A percentile compares a stretch with the other conserved stretches of the same genome.
Conservation (phyloP, 2,113 vertebrate genomes). For the Leptobrachium leishanense region DNA sequence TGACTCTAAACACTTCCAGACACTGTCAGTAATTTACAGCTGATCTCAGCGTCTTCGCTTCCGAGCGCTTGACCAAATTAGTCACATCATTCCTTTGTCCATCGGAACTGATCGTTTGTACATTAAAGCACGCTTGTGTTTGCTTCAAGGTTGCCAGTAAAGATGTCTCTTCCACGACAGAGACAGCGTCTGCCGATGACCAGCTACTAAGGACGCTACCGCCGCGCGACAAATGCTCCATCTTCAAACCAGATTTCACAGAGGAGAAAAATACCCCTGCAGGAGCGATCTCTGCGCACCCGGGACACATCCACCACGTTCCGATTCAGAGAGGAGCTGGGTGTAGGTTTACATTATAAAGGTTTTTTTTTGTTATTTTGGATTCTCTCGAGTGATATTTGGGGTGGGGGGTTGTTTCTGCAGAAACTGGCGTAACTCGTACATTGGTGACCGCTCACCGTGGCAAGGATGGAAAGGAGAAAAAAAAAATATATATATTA, state of each 20-base stretch:
- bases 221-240: slow-evolving; percentile 26
- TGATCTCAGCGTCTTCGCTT: slow-evolving; percentile 16
- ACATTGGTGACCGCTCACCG: too few relatives aligned
- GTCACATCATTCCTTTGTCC: slow-evolving; percentile 19
- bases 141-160: slow-evolving; percentile 22
- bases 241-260: background rate
- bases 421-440: too few relatives aligned
- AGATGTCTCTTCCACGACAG: slow-evolving; percentile 25
- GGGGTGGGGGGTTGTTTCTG: too few relatives aligned
- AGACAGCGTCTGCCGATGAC: slow-evolving; percentile 25
- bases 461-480: too few relatives aligned
- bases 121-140: slow-evolving; percentile 20
- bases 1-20: slow-evolving; percentile 42
- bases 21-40: background rate
- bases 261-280: background rate
- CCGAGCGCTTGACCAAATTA: slow-evolving; percentile 13
- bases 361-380: too few relatives aligned
- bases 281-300: slow-evolving; percentile 26
- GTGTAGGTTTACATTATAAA: background rate
- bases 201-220: slow-evolving; percentile 39
- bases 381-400: too few relatives aligned
- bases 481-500: too few relatives aligned
- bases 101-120: background rate
- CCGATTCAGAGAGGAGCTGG: background rate
- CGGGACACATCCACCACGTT: background rate